These are phyloP conservation scores for Orchesella flavescens DNA, from an alignment of 2,888 invertebrate genomes.

Conservation along the genomic window DNA sequence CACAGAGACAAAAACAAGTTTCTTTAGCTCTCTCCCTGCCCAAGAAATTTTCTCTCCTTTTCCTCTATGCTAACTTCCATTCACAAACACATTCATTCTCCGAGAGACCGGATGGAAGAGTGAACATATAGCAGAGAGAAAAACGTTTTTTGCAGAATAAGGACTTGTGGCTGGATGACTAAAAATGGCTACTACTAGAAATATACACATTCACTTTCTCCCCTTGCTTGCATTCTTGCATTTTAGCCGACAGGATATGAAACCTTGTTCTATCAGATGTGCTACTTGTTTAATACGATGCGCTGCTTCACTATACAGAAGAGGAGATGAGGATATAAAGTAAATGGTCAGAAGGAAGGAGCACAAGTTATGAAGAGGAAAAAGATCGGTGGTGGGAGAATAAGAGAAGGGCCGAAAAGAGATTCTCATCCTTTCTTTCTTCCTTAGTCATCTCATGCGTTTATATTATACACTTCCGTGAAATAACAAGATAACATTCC, in stretches of 20 bases:
- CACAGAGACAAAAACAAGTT: slow-evolving; percentile 17
- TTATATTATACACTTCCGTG: slow-evolving; percentile 44
- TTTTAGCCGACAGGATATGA: slow-evolving; percentile 12
- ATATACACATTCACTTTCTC: not conserved
- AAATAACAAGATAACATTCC: slow-evolving; percentile 54
- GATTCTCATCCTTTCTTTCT: slow-evolving; percentile 1
- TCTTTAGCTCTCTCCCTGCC: not conserved
- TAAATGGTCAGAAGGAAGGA: slow-evolving; percentile 3
- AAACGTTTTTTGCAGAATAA: slow-evolving; percentile 16
- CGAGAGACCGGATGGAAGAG: slow-evolving; percentile 38
- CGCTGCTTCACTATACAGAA: not conserved
- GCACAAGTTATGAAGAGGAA: slow-evolving; percentile 18
- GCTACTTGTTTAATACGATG: slow-evolving; percentile 28
- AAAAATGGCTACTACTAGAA: slow-evolving; percentile 19
- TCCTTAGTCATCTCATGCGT: slow-evolving; percentile 29
- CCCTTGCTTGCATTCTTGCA: slow-evolving; percentile 47
- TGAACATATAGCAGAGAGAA: slow-evolving; percentile 39
- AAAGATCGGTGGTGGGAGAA: slow-evolving; percentile 8
- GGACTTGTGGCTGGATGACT: slow-evolving; percentile 39
- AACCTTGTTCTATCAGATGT: slow-evolving; percentile 46
- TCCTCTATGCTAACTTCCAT: slow-evolving; percentile 33
- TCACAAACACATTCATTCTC: slow-evolving; percentile 45
- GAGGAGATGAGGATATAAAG: not conserved
- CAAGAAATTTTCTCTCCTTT: slow-evolving; percentile 27
- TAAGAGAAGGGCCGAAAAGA: slow-evolving; percentile 21